phyloP scores from a whole-genome alignment of 2,797 vertebrate genomes.

The Cirrhinus molitorella region DNA sequence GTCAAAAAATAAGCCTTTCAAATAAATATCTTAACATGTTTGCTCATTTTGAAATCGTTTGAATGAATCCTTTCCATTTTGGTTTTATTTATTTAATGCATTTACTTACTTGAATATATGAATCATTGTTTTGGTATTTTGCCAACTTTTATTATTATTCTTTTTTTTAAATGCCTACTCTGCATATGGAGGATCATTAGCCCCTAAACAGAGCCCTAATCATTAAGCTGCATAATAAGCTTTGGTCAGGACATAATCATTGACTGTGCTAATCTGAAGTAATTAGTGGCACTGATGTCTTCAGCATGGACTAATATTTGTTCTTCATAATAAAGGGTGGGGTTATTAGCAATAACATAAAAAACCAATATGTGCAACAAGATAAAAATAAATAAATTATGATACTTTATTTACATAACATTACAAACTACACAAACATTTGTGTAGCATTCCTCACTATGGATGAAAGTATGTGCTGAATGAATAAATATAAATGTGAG shows the following conservation, averaged over 20 bases:
- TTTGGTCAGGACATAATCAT: conserved; percentile 72
- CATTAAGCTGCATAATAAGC: conserved; percentile 72
- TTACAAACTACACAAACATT: too few relatives aligned
- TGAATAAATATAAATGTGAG: background rate
- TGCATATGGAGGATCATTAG: conserved; percentile 39
- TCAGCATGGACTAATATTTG: conserved; percentile 47
- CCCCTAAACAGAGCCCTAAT: conserved; percentile 58
- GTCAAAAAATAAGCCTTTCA: background rate
- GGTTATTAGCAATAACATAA: background rate
- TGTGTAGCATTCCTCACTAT: background rate
- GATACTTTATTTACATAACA: too few relatives aligned
- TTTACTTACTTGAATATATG: background rate
- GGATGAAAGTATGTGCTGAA: background rate
- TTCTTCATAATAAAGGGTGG: conserved; percentile 39
- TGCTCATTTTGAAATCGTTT: background rate
- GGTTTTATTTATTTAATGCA: background rate
- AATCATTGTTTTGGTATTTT: background rate
- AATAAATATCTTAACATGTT: background rate
- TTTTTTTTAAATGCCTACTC: conserved; percentile 26
- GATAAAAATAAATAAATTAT: too few relatives aligned
- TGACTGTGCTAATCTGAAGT: conserved; percentile 69
- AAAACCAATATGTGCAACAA: too few relatives aligned
- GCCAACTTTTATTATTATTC: too few relatives aligned
- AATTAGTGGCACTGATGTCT: conserved; percentile 47
- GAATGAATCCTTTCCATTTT: background rate